Percentiles rank a stretch among this genome's conserved stretches.
Evolutionary conservation across 35 echinoderm and acorn worm species (phyloP).

Genomic region (Apostichopus japonicus): DNA sequence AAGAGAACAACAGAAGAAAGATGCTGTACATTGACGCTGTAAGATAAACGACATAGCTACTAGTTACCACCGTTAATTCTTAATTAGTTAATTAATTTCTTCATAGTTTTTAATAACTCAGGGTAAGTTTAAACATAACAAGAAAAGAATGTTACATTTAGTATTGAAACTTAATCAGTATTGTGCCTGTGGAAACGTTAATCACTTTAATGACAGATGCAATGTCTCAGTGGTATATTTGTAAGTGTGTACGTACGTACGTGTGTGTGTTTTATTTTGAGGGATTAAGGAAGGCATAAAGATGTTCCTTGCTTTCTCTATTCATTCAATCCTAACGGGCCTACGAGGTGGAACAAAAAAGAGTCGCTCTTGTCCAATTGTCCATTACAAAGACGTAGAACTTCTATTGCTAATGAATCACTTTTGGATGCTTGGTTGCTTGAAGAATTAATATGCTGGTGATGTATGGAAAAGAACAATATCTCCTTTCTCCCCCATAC

Average conservation of each 20-base stretch:
- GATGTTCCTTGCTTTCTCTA: neutral
- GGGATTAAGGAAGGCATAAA: neutral
- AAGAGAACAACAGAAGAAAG: neutral
- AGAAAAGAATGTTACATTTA: neutral
- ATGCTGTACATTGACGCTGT: conserved; percentile 36
- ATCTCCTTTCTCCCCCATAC: too few relatives aligned
- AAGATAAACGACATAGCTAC: neutral
- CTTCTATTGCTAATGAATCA: too few relatives aligned
- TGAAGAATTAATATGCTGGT: too few relatives aligned
- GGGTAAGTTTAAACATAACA: conserved; percentile 18
- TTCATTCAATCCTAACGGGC: neutral
- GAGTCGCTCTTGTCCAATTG: too few relatives aligned
- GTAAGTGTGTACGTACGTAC: neutral
- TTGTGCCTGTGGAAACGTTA: conserved; percentile 45
- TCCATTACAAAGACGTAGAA: too few relatives aligned
- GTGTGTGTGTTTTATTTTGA: neutral
- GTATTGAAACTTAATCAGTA: conserved; percentile 27
- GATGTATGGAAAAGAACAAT: too few relatives aligned
- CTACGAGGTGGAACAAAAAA: too few relatives aligned
- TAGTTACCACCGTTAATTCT: conserved; percentile 11
- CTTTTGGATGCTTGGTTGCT: too few relatives aligned
- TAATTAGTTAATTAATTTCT: conserved; percentile 22
- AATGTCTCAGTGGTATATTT: neutral
- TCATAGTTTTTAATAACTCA: conserved; percentile 4
- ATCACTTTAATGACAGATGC: conserved; percentile 3